These are phyloP conservation scores for Lissonota sp. DNA, from an alignment of 2,888 invertebrate species.

Conservation along the genomic window DNA sequence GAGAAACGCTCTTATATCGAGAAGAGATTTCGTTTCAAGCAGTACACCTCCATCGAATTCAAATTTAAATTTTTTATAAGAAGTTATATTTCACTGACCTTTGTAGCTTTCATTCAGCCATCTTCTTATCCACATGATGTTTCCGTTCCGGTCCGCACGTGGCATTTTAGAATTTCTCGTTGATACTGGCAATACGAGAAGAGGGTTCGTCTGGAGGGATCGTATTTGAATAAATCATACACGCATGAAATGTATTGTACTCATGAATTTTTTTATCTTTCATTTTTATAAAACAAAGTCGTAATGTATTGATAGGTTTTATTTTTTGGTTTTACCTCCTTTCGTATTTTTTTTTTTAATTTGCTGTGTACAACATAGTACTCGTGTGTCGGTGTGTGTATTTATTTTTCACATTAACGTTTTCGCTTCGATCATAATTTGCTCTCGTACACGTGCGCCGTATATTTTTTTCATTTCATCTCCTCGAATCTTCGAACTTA, in stretches of 20 bases:
- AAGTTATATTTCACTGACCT: background rate
- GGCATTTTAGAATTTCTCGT: background rate
- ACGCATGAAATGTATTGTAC: slow-evolving; percentile 43
- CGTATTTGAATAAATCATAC: slow-evolving; percentile 38
- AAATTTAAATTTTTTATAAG: background rate
- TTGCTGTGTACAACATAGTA: slow-evolving; percentile 79
- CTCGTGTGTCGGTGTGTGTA: slow-evolving; percentile 65
- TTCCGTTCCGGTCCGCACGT: background rate
- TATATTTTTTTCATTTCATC: background rate
- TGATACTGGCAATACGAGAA: background rate
- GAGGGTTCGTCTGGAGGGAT: slow-evolving; percentile 1
- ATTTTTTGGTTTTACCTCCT: slow-evolving; percentile 59
- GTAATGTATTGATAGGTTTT: slow-evolving; percentile 78
- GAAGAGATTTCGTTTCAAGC: too few species aligned
- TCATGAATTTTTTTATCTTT: slow-evolving; percentile 68
- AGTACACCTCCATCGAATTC: too few species aligned
- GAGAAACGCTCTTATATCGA: too few species aligned
- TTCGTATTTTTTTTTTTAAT: slow-evolving; percentile 67
- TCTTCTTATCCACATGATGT: background rate
- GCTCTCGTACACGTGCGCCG: slow-evolving; percentile 33
- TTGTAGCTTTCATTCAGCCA: background rate
- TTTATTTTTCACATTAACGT: slow-evolving; percentile 28
- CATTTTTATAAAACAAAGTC: slow-evolving; percentile 80
- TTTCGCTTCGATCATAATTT: slow-evolving; percentile 41
- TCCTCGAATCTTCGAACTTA: slow-evolving; percentile 6